Base-by-base conservation (phyloP, 2,888 invertebrate genomes). In the Himalopsyche anomala region DNA sequence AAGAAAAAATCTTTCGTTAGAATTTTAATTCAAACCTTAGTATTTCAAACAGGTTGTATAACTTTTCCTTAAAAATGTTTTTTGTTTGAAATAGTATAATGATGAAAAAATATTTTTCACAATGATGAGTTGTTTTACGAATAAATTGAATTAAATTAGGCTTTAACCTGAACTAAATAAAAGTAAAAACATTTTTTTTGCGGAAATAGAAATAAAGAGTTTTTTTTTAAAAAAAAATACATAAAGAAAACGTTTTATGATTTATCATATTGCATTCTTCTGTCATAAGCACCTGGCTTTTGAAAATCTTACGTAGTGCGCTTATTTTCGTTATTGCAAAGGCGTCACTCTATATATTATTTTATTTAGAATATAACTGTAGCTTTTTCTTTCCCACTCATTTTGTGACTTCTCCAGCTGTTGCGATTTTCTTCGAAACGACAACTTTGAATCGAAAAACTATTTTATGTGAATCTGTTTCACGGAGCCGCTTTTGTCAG, bases 361-460 rank as follows among this genome's bases (percentile, higher is more conserved):
- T 84, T 86, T 86, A 86, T 81, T 51, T 74, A 79, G 38, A 80
- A 84, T 84, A 84, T 80, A 36, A 45, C 11, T 19, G 19, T 38
- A 45, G 45, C 85, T 38, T 74, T 36, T 74, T 36, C 74, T 15
- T 12, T 15, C 28, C 28, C 74, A 28, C 74, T 36, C 74, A 36
- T 74, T 74, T 74, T 74, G 74, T 38, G 74, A 82, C 54, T 83
- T 45, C 45, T 42, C 42, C 84, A 85, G 83, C 84, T 84, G 86
- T 81, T 80, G 81, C 86, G 83, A 38, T 84, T 62, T 82, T 79
- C 36, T 69, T 28, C 40, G 82, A 81, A 42, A 36, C 81, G 80
- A 82, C 85, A 86, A 86, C 86, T 86, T 86, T 36, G 87, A 87
- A 83, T 87, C 84, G 85, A 81, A 87, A 87, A 87, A 87, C 81